Evolutionary conservation across 2,888 invertebrate species (phyloP).

Genomic region (Lobophora halterata): DNA sequence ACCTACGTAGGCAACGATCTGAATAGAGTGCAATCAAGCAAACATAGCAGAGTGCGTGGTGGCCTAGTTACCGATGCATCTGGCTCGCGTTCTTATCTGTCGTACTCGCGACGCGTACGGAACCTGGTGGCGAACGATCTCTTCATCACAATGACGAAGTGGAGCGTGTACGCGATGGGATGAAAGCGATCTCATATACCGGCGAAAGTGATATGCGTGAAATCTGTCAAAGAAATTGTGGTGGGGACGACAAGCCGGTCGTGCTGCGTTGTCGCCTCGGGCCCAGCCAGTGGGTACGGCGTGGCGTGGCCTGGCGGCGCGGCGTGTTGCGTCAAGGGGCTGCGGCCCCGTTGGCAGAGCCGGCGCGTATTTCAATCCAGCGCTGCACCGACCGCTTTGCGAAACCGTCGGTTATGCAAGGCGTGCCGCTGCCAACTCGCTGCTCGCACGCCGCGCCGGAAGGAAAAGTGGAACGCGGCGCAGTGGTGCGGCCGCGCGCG

Average conservation of each 20-base stretch:
- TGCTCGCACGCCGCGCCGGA: slow-evolving; percentile 67
- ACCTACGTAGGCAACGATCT: slow-evolving; percentile 31
- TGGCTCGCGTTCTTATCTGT: slow-evolving; percentile 58
- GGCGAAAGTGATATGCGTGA: slow-evolving; percentile 74
- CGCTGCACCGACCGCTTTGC: slow-evolving; percentile 76
- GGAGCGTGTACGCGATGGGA: slow-evolving; percentile 54
- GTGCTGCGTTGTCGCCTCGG: slow-evolving; percentile 30
- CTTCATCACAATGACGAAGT: slow-evolving; percentile 30
- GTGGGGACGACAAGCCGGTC: slow-evolving; percentile 53
- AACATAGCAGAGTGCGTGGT: slow-evolving; percentile 62
- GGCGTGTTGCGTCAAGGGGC: slow-evolving; percentile 54
- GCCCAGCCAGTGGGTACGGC: no score
- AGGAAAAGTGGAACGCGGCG: slow-evolving; percentile 80
- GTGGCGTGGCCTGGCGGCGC: no score
- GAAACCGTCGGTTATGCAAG: slow-evolving; percentile 79
- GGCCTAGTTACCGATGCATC: slow-evolving; percentile 71
- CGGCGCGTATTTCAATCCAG: slow-evolving; percentile 74
- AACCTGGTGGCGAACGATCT: slow-evolving; percentile 33
- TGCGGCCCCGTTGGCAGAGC: slow-evolving; percentile 64
- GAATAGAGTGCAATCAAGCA: slow-evolving; percentile 52
- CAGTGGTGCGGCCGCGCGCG: slow-evolving; percentile 76
- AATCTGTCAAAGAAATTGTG: slow-evolving; percentile 53
- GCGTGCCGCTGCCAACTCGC: slow-evolving; percentile 78
- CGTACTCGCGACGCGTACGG: slow-evolving; percentile 37
- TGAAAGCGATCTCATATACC: slow-evolving; percentile 62